Percentiles rank a stretch among this genome's conserved stretches.
Evolutionary conservation across 2,797 vertebrate species (phyloP).

Genomic region (Diglossa cyanea): DNA sequence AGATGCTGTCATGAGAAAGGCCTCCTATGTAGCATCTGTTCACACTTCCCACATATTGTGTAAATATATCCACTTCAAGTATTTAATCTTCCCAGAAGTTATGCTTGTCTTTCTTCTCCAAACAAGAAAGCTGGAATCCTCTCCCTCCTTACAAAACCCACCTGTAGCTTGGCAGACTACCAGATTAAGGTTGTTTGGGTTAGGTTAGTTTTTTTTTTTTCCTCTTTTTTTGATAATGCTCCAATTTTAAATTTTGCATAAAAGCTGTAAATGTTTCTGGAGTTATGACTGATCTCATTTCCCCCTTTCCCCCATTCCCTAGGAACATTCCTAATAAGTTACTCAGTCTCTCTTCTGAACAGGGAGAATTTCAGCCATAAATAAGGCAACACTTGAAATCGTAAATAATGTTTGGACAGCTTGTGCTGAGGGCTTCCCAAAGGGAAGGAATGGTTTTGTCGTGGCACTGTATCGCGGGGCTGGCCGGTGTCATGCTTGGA

Average conservation of each 20-base stretch:
- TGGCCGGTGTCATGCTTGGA: background rate
- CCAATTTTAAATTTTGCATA: background rate
- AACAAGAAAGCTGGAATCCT: conserved; percentile 11
- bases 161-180: conserved; percentile 24
- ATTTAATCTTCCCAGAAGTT: conserved; percentile 28
- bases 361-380: conserved; percentile 16
- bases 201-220: background rate
- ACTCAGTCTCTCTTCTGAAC: background rate
- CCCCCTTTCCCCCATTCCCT: background rate
- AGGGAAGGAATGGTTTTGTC: background rate
- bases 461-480: background rate
- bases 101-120: conserved; percentile 5
- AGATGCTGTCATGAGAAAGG: conserved; percentile 11
- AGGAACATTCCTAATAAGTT: conserved; percentile 39
- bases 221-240: background rate
- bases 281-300: conserved; percentile 36
- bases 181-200: conserved; percentile 1
- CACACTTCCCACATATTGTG: conserved; percentile 41
- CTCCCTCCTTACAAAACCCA: background rate
- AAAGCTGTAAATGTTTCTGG: conserved; percentile 8
- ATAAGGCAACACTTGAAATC: background rate
- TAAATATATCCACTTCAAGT: conserved; percentile 48
- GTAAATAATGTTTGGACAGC: conserved; percentile 44
- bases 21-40: conserved; percentile 50
- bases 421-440: background rate